These are phyloP conservation scores for Euclidia mi DNA, from an alignment of 2,888 invertebrate genomes.

Conservation along the genomic window DNA sequence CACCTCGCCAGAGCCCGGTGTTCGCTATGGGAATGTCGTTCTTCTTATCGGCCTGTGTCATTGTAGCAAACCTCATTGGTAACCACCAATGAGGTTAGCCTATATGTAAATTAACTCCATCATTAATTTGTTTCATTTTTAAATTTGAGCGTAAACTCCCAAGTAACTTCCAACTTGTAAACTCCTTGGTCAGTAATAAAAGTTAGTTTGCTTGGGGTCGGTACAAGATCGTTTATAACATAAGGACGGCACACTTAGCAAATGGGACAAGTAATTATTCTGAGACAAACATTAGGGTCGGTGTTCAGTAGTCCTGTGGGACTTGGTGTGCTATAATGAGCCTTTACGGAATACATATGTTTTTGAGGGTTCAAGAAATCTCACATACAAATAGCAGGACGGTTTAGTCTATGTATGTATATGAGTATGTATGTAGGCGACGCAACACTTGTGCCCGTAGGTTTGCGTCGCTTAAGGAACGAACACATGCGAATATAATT, in stretches of 20 bases:
- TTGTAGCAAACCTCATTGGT: no score
- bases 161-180: conserved; percentile 50
- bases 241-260: conserved; percentile 12
- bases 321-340: conserved; percentile 3
- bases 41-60: no score
- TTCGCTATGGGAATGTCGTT: no score
- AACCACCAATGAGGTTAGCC: no score
- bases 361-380: conserved; percentile 5
- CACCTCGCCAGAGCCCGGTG: no score
- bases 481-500: neutral
- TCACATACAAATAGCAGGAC: neutral
- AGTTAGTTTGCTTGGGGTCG: conserved; percentile 27
- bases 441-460: conserved; percentile 2
- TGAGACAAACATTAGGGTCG: conserved; percentile 11
- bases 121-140: conserved; percentile 67
- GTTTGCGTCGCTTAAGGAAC: conserved; percentile 6
- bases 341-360: conserved; percentile 3
- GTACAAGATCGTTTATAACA: conserved; percentile 23
- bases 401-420: conserved; percentile 1
- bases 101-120: no score
- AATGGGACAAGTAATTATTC: conserved; percentile 9
- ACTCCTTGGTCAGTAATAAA: conserved; percentile 44
- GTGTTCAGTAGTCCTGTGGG: conserved; percentile 15
- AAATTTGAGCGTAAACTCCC: conserved; percentile 46
- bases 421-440: neutral